Percentiles rank a stretch among this genome's conserved stretches.
phyloP scores from a whole-genome alignment of 1,140 invertebrate genomes.

The Anagrus nilaparvatae region DNA sequence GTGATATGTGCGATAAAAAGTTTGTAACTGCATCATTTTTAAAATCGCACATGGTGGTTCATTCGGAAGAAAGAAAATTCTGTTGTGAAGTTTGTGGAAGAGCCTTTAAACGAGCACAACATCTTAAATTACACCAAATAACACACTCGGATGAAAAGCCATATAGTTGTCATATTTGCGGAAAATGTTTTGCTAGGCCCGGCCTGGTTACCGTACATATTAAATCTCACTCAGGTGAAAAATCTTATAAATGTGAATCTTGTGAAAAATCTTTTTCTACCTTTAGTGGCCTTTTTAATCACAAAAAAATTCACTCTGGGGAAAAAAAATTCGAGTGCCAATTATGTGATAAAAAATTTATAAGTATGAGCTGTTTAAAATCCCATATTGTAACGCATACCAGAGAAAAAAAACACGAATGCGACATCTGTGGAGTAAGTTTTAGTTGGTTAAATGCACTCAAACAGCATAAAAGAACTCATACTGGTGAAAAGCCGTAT shows the following conservation, averaged over 20 bases:
- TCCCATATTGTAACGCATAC: no score
- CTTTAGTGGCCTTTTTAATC: no score
- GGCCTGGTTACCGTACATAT: slow-evolving; percentile 11
- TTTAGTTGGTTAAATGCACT: slow-evolving; percentile 34
- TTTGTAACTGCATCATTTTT: slow-evolving; percentile 44
- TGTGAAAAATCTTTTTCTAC: slow-evolving; percentile 13
- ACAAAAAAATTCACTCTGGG: no score
- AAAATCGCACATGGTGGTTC: slow-evolving; percentile 76
- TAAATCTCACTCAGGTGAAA: slow-evolving; percentile 11
- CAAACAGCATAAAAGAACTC: slow-evolving; percentile 25
- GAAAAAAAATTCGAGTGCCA: no score
- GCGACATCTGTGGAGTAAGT: slow-evolving; percentile 36
- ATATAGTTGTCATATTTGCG: slow-evolving; percentile 61
- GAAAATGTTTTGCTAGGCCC: slow-evolving; percentile 50
- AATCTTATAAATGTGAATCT: slow-evolving; percentile 10
- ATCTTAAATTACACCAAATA: slow-evolving; percentile 41
- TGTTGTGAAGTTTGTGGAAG: slow-evolving; percentile 45
- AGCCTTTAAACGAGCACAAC: slow-evolving; percentile 47
- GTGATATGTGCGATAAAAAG: slow-evolving; percentile 29
- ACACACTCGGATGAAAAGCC: slow-evolving; percentile 64
- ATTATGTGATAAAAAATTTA: no score
- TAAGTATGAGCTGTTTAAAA: no score
- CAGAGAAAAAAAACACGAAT: slow-evolving; percentile 29
- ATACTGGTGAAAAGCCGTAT: slow-evolving; percentile 29
- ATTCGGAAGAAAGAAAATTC: slow-evolving; percentile 43